Evolutionary conservation across 2,797 vertebrate genomes (phyloP), one percentile per base, ranked within the genome.

Genomic region (Pipistrellus pipistrellus): DNA sequence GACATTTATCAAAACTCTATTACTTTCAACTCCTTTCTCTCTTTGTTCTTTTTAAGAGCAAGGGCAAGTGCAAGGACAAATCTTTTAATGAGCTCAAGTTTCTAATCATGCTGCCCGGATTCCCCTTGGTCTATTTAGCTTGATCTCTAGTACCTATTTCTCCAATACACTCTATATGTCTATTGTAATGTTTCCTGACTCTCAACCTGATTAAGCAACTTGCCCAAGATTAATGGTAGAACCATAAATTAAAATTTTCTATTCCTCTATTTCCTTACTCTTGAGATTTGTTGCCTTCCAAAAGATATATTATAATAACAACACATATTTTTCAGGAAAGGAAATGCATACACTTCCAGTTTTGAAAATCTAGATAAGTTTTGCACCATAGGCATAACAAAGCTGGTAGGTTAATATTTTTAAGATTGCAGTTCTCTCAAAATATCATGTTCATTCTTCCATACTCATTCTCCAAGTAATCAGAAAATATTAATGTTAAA

Each of bases 141-240:
- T 93, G 64, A 84, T 68, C 6, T 78, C 66, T 4, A 21, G 30
- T 82, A 80, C 13, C 0, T 88, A 83, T 80, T 88, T 83, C 35
- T 93, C 9, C 44, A 85, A 75, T 23, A 38, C 9, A 75, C 25
- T 66, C 77, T 27, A 53, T 57, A 87, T 18, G 23, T 71, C 23
- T 51, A 80, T 64, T 68, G 30, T 88, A 71, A 76, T 84, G 30
- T 38, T 57, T 94, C n/a, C n/a, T 96, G 85, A 95, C 30, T 64
- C 4, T 94, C 68, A 59, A 9, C 7, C 25, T 86, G n/a, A 91
- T 90, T 94, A 89, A 91, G n/a, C 30, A 91, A 91, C 21, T 85
- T 66, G 32, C 7, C 18, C 18, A 59, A 76, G 69, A 76, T 88
- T 92, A 94, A 83, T 88, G 11, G 17, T 51, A 88, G 64, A 66